phyloP scores from a whole-genome alignment of 2,888 invertebrate genomes.

The Leptarthrus brevirostris region DNA sequence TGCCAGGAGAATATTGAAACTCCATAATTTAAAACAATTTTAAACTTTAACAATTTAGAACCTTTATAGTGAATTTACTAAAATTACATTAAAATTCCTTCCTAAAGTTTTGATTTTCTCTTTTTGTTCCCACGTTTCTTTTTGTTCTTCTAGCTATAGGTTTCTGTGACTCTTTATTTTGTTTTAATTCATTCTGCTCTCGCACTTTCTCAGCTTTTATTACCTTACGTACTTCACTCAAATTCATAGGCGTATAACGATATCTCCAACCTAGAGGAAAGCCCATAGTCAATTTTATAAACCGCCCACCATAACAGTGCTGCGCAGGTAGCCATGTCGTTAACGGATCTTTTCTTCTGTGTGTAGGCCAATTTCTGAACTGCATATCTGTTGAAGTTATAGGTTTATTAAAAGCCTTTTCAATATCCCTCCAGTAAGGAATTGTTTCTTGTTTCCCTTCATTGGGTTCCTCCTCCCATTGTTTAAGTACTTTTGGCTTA shows the following conservation, averaged over 20 bases:
- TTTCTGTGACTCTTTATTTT: too few relatives aligned
- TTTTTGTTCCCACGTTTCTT: too few relatives aligned
- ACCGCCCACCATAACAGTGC: not conserved
- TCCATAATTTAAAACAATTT: too few relatives aligned
- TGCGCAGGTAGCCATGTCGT: not conserved
- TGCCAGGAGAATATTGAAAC: too few relatives aligned
- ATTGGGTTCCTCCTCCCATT: not conserved
- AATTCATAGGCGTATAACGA: not conserved
- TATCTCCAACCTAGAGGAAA: conserved; percentile 1
- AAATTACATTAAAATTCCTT: too few relatives aligned
- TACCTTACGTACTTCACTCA: not conserved
- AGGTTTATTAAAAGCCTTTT: not conserved
- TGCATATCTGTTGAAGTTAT: not conserved
- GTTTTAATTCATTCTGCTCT: too few relatives aligned
- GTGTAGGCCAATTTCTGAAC: not conserved
- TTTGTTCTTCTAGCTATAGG: too few relatives aligned
- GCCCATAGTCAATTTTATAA: conserved; percentile 4
- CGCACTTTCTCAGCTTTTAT: not conserved
- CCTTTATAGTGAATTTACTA: too few relatives aligned
- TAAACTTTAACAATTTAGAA: too few relatives aligned
- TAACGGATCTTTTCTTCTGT: not conserved
- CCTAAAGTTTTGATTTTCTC: too few relatives aligned
- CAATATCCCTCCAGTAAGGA: conserved; percentile 2
- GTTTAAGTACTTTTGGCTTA: not conserved
- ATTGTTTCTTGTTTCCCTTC: not conserved